phyloP scores from a whole-genome alignment of 2,888 invertebrate species.

The Tetramorium bicarinatum region DNA sequence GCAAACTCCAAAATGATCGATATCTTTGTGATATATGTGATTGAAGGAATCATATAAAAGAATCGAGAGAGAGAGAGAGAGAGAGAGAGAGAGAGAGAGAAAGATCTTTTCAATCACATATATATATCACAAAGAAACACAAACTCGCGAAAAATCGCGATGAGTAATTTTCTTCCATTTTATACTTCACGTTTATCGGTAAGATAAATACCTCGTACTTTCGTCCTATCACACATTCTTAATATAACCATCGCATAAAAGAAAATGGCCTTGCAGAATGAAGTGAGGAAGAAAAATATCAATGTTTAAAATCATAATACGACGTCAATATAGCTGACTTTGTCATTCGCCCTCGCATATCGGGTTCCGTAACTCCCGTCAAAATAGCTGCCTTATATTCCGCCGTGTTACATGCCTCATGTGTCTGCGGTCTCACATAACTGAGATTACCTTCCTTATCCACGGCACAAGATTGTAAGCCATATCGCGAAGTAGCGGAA shows the following conservation, averaged over 20 bases:
- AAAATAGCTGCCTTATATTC: constrained; percentile 37
- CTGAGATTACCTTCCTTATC: constrained; percentile 41
- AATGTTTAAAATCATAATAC: constrained; percentile 42
- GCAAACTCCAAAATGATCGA: neutral
- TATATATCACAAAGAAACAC: neutral
- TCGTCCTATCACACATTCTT: constrained; percentile 10
- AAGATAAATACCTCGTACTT: neutral
- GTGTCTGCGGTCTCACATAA: constrained; percentile 12
- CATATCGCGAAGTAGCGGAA: constrained; percentile 9
- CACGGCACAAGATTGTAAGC: constrained; percentile 46
- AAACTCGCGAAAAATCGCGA: neutral
- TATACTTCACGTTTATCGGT: constrained; percentile 9
- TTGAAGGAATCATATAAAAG: too few species aligned
- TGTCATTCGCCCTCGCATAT: neutral
- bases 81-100: too few species aligned
- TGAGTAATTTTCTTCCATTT: neutral
- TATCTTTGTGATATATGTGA: too few species aligned
- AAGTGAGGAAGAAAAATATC: constrained; percentile 30
- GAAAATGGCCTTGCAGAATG: constrained; percentile 11
- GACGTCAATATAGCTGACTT: constrained; percentile 18
- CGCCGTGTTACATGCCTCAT: constrained; percentile 3
- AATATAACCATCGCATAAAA: constrained; percentile 22
- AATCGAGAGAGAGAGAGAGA: neutral
- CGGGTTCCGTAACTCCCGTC: constrained; percentile 13
- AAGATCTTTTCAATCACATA: neutral